Percentiles rank a stretch among this genome's conserved stretches.
phyloP scores from a whole-genome alignment of 1,140 invertebrate species.

The Drosophila teissieri region DNA sequence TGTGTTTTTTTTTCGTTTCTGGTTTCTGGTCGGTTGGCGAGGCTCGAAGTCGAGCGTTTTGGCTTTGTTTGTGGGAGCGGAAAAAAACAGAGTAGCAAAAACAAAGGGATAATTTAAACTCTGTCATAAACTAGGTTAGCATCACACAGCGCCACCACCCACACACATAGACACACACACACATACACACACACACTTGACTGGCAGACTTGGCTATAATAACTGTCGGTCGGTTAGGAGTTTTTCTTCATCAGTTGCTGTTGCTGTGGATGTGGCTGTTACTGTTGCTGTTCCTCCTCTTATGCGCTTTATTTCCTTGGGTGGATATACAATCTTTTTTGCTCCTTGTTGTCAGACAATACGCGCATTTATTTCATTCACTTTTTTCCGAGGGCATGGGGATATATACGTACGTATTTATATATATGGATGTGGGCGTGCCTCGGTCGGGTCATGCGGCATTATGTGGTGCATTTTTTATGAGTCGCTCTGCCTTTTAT shows the following conservation, averaged over 20 bases:
- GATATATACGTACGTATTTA: conserved; percentile 12
- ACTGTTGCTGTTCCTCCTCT: conserved; percentile 47
- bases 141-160: conserved; percentile 32
- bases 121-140: conserved; percentile 82
- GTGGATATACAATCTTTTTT: conserved; percentile 22
- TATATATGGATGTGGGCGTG: conserved; percentile 56
- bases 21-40: conserved; percentile 8
- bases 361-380: conserved; percentile 78
- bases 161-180: background rate
- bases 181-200: conserved; percentile 18
- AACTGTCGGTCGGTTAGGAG: conserved; percentile 78
- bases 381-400: conserved; percentile 18
- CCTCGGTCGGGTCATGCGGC: conserved; percentile 65
- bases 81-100: conserved; percentile 74
- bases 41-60: conserved; percentile 47
- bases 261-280: conserved; percentile 38
- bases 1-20: conserved; percentile 4
- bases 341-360: conserved; percentile 68
- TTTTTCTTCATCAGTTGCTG: conserved; percentile 74
- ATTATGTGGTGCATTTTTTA: conserved; percentile 81
- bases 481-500: conserved; percentile 73
- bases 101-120: conserved; percentile 83
- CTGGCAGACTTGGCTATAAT: conserved; percentile 66
- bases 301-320: conserved; percentile 52
- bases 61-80: conserved; percentile 60